These are phyloP conservation scores for Rhynchophorus ferrugineus DNA, from an alignment of 1,140 invertebrate species.

Conservation along the genomic window DNA sequence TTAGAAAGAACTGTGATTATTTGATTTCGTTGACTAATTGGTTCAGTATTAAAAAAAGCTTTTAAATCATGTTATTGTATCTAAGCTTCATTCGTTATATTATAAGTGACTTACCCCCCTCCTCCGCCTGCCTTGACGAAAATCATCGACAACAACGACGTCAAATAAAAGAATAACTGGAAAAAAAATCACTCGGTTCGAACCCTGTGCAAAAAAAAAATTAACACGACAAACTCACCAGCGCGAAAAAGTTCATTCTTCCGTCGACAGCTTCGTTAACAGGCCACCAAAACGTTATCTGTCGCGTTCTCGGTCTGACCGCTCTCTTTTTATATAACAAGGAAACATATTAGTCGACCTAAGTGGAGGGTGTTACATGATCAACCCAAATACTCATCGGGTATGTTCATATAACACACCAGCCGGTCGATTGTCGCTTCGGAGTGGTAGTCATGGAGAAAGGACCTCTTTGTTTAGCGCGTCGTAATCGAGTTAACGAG, in stretches of 20 bases:
- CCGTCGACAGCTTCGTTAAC: neutral
- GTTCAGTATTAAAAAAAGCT: too few species aligned
- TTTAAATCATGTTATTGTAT: too few species aligned
- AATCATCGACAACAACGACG: conserved; percentile 2
- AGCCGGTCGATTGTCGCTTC: too few species aligned
- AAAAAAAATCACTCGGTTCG: neutral
- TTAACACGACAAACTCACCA: conserved; percentile 2
- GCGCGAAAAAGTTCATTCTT: conserved; percentile 14
- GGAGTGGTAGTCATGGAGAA: too few species aligned
- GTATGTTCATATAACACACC: conserved; percentile 1
- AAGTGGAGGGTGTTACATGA: neutral
- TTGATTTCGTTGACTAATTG: too few species aligned
- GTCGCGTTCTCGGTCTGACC: neutral
- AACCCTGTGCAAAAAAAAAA: neutral
- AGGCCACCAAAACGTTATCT: neutral
- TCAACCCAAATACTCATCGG: neutral
- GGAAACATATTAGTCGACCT: neutral
- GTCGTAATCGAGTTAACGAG: too few species aligned
- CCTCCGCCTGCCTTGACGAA: conserved; percentile 16
- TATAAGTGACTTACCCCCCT: conserved; percentile 18
- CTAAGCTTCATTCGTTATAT: too few species aligned
- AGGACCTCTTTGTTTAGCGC: too few species aligned
- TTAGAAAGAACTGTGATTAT: too few species aligned
- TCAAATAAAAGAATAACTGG: conserved; percentile 10
- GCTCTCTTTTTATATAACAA: neutral